These are phyloP conservation scores for Erpornis zantholeuca DNA, from an alignment of 2,113 vertebrate genomes.

Conservation along the genomic window DNA sequence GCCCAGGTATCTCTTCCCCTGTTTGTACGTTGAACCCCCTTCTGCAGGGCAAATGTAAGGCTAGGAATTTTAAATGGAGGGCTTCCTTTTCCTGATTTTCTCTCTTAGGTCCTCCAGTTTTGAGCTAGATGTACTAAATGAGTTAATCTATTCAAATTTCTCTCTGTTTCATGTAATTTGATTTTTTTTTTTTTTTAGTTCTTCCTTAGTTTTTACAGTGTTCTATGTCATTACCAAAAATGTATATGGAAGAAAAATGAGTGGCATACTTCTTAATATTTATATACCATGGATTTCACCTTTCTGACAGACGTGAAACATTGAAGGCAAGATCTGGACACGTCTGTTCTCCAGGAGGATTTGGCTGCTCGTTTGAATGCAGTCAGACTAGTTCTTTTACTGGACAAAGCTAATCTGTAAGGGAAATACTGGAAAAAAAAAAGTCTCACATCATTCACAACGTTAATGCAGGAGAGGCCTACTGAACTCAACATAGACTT, in stretches of 20 bases:
- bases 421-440: not conserved
- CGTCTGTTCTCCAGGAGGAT: not conserved
- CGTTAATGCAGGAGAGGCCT: not conserved
- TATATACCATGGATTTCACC: not conserved
- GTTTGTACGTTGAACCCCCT: accelerated
- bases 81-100: not conserved
- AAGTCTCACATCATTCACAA: not conserved
- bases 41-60: not conserved
- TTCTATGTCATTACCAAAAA: not conserved
- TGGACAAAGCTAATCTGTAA: not conserved
- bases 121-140: not conserved
- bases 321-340: not conserved
- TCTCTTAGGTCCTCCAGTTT: not conserved
- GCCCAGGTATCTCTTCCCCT: not conserved
- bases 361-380: not conserved
- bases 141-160: not conserved
- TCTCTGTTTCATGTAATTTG: accelerated
- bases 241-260: not conserved
- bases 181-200: accelerated
- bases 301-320: not conserved
- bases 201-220: not conserved
- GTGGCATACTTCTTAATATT: not conserved
- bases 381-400: not conserved
- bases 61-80: not conserved
- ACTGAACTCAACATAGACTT: slow-evolving; percentile 16